A percentile compares a stretch with the other conserved stretches of the same genome.
Evolutionary conservation across 2,113 vertebrate species (phyloP).

Genomic region (Drymodes brunneopygia): DNA sequence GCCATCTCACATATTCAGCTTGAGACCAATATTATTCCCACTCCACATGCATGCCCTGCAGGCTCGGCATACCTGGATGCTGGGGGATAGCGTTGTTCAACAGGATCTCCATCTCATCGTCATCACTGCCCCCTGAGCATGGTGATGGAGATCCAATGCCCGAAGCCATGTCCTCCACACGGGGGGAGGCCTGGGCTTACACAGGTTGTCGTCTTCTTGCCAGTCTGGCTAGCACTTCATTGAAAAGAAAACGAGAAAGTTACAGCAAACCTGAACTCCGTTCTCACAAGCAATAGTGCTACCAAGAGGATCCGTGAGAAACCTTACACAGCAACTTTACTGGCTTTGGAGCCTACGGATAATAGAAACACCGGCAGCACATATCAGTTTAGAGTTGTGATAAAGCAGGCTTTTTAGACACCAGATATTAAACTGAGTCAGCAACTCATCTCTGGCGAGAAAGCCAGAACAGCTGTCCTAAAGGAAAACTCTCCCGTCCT

Average conservation of each 20-base stretch:
- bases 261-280: neutral
- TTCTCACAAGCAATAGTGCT: neutral
- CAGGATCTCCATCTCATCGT: constrained; percentile 77
- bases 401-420: neutral
- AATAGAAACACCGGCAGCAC: neutral
- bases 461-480: neutral
- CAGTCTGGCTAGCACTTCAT: neutral
- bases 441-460: neutral
- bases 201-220: neutral
- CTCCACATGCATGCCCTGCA: neutral
- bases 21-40: neutral
- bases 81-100: constrained; percentile 73
- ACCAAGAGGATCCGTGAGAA: neutral
- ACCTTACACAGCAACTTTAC: neutral
- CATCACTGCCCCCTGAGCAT: constrained; percentile 76
- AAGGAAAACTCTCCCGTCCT: neutral
- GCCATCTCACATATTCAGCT: neutral
- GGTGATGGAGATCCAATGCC: constrained; percentile 76
- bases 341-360: neutral
- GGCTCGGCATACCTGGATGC: constrained; percentile 58
- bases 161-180: constrained; percentile 73
- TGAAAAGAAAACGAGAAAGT: neutral
- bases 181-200: neutral
- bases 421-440: constrained; percentile 19
- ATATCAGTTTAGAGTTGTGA: neutral